Evolutionary conservation across 2,888 invertebrate genomes (phyloP).

Genomic region (Meandrusa payeni): DNA sequence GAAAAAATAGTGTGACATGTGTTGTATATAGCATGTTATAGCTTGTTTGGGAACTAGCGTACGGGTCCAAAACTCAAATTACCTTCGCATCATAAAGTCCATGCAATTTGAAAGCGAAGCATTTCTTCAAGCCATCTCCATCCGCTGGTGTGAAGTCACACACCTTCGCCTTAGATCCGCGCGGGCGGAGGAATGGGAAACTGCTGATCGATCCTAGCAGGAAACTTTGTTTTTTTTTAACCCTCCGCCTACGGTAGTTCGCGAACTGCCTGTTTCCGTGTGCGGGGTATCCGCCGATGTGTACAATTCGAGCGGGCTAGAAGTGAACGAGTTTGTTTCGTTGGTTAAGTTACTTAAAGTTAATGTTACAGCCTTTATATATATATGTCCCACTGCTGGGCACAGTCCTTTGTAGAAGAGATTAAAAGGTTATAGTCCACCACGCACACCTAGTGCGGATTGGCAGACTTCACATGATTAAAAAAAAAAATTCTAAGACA

Average conservation of each 20-base stretch:
- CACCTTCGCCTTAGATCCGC: background rate
- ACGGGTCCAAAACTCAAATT: background rate
- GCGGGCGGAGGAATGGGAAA: conserved; percentile 8
- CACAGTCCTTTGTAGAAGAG: no score
- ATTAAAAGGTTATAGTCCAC: no score
- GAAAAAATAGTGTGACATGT: no score
- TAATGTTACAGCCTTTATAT: no score
- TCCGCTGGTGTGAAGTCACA: background rate
- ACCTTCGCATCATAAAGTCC: background rate
- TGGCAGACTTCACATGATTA: no score
- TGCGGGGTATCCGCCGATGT: conserved; percentile 18
- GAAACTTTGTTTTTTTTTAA: conserved; percentile 4
- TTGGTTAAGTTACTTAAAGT: no score
- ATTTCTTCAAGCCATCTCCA: conserved; percentile 8
- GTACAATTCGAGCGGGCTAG: conserved; percentile 8
- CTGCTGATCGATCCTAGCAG: conserved; percentile 8
- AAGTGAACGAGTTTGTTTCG: conserved; percentile 2
- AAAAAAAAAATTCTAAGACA: no score
- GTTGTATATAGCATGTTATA: no score
- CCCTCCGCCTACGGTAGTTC: background rate
- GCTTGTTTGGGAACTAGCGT: background rate
- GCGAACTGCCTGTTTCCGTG: conserved; percentile 1
- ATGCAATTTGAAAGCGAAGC: conserved; percentile 20
- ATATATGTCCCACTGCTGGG: no score
- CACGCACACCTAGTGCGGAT: no score